Conservation (phyloP, 1,140 invertebrate genomes). For the Nephila pilipes region DNA sequence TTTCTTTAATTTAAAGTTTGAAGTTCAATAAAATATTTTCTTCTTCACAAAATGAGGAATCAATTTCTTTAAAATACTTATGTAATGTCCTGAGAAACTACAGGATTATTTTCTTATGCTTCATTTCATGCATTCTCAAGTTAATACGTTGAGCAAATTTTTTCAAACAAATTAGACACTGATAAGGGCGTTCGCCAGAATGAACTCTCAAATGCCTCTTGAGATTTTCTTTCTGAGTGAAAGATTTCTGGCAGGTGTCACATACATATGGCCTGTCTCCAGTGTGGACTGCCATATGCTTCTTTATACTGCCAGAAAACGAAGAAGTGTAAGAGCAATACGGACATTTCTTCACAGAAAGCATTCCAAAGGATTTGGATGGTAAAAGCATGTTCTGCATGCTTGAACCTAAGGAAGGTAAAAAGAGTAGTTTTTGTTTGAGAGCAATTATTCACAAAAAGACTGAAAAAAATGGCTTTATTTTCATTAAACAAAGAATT, state of each 20-base stretch:
- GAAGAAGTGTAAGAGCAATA: background rate
- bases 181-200: conserved; percentile 29
- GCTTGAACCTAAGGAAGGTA: background rate
- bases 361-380: background rate
- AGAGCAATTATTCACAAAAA: no score
- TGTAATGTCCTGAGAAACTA: no score
- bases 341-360: background rate
- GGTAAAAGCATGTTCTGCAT: background rate
- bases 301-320: conserved; percentile 38
- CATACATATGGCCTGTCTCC: conserved; percentile 76
- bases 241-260: conserved; percentile 77
- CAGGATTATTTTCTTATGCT: background rate
- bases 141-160: conserved; percentile 9
- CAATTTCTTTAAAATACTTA: no score
- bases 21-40: no score
- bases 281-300: conserved; percentile 44
- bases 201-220: conserved; percentile 42
- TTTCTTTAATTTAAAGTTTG: no score
- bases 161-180: conserved; percentile 26
- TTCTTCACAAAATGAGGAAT: no score
- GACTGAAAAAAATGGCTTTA: no score
- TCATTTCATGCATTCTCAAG: background rate
- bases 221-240: conserved; percentile 78
- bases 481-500: no score
- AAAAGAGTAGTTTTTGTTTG: background rate